Evolutionary conservation across 37 sponge, comb jelly and placozoan species (phyloP).

Genomic region (Lycopodina hypogea): DNA sequence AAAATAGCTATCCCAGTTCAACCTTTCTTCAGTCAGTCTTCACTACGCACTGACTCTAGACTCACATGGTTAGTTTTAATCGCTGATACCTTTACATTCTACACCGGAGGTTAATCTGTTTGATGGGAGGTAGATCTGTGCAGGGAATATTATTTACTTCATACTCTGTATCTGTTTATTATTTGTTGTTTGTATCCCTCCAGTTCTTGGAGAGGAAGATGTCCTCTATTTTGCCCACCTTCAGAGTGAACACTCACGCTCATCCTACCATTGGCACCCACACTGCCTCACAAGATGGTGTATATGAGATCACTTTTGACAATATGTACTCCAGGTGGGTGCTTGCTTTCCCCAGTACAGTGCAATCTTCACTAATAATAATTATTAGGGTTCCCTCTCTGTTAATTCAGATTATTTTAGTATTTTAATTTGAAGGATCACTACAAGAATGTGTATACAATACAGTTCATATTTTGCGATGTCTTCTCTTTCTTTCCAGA

Average conservation of each 20-base stretch:
- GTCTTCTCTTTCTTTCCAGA: conserved; percentile 33
- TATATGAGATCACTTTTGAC: conserved; percentile 89
- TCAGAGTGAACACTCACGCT: conserved; percentile 73
- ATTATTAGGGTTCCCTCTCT: background rate
- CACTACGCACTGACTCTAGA: too few species aligned
- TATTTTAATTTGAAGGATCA: background rate
- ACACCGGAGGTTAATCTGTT: too few species aligned
- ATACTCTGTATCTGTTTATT: too few species aligned
- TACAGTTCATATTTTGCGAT: background rate
- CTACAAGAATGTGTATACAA: background rate
- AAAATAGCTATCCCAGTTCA: too few species aligned
- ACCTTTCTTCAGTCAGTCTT: too few species aligned
- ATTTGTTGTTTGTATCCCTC: background rate
- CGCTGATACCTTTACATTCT: too few species aligned
- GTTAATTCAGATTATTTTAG: background rate
- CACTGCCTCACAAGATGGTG: conserved; percentile 75
- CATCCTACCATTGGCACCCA: conserved; percentile 83
- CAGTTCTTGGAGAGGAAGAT: conserved; percentile 56
- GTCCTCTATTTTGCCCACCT: conserved; percentile 73
- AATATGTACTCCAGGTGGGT: conserved; percentile 89
- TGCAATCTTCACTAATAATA: background rate
- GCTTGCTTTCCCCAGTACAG: too few species aligned
- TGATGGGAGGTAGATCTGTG: too few species aligned
- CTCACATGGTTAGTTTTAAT: too few species aligned
- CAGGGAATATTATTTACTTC: too few species aligned